Evolutionary conservation across 1,140 invertebrate genomes (phyloP).

Genomic region (Cydia splendana): DNA sequence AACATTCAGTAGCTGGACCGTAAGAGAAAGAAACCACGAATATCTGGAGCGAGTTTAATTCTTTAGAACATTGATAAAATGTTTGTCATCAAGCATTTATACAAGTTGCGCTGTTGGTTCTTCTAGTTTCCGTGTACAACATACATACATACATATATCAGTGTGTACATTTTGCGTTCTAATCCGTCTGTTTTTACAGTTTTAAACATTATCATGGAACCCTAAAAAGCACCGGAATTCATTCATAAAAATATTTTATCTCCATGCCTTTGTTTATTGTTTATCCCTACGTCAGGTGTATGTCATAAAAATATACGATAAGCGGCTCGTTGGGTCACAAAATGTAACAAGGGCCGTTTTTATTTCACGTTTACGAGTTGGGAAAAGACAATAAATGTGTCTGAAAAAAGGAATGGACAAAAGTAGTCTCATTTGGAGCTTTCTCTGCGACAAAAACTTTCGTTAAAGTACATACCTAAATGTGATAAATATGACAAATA

Average conservation of each 20-base stretch:
- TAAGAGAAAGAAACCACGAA: background rate
- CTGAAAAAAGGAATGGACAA: conserved; percentile 5
- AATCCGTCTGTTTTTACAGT: background rate
- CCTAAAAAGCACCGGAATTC: conserved; percentile 13
- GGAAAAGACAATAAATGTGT: background rate
- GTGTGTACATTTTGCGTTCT: background rate
- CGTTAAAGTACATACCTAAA: background rate
- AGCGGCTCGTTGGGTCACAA: conserved; percentile 14
- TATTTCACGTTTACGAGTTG: conserved; percentile 18
- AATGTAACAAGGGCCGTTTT: conserved; percentile 6
- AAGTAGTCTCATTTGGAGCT: background rate
- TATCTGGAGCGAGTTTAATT: background rate
- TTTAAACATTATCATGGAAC: background rate
- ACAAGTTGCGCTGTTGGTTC: background rate
- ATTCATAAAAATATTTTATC: conserved; percentile 22
- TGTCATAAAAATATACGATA: conserved; percentile 23
- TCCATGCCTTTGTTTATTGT: conserved; percentile 20
- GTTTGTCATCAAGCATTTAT: background rate
- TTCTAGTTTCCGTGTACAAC: no score
- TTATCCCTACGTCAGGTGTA: conserved; percentile 7
- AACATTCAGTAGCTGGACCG: no score
- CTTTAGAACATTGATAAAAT: background rate
- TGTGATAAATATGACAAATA: no score
- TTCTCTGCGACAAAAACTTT: background rate
- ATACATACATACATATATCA: no score